Evolutionary conservation across 2,113 vertebrate species (phyloP).

Genomic region (Mormyrus iriodes): DNA sequence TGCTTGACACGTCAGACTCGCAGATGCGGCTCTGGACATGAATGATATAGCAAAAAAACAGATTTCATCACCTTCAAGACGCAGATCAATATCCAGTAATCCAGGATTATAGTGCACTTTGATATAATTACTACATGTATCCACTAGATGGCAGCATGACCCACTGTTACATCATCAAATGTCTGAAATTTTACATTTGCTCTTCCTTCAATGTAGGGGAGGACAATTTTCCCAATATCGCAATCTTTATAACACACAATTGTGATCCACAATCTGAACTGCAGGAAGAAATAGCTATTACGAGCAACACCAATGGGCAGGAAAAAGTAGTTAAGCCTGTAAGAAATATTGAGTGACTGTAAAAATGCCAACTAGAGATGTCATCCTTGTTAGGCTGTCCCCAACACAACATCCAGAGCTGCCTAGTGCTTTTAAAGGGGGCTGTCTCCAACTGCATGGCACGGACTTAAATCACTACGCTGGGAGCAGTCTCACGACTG

Average conservation of each 20-base stretch:
- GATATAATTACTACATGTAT: not conserved
- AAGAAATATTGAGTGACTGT: not conserved
- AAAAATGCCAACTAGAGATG: not conserved
- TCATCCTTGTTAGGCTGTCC: not conserved
- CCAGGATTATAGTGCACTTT: not conserved
- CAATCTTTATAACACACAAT: not conserved
- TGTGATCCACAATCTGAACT: not conserved
- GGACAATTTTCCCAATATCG: not conserved
- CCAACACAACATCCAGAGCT: not conserved
- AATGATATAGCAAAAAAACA: not conserved
- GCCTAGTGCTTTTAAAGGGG: not conserved
- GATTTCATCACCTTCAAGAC: not conserved
- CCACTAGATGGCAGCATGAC: not conserved
- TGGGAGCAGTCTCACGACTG: not conserved
- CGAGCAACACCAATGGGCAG: not conserved
- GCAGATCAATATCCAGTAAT: not conserved
- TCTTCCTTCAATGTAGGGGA: not conserved
- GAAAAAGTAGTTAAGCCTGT: not conserved
- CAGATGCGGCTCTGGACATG: constrained; percentile 1
- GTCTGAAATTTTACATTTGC: not conserved
- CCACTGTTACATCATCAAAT: not conserved
- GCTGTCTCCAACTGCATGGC: not conserved
- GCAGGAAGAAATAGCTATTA: not conserved
- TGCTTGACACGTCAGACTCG: constrained; percentile 1
- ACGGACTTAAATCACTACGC: not conserved